phyloP scores from a whole-genome alignment of 2,113 vertebrate genomes.

The Chaetodon trifascialis region DNA sequence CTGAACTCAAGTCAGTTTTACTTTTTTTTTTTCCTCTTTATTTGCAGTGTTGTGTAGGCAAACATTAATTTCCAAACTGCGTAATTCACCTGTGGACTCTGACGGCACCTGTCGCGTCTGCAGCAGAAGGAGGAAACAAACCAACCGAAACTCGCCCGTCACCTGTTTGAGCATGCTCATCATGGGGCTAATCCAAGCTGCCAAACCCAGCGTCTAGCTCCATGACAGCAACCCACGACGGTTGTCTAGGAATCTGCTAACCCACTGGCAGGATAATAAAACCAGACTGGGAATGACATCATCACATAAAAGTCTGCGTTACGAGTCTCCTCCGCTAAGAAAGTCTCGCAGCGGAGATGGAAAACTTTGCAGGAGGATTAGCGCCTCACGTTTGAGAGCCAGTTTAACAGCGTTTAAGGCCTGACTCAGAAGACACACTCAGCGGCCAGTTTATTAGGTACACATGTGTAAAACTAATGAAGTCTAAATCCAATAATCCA shows the following conservation, averaged over 20 bases:
- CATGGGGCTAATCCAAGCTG: not conserved
- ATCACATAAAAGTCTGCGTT: not conserved
- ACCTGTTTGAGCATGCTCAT: constrained; percentile 41
- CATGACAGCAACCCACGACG: not conserved
- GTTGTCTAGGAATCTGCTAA: not conserved
- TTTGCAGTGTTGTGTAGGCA: not conserved
- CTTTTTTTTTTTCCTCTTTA: not conserved
- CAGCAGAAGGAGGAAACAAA: not conserved
- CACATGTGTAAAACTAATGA: no score
- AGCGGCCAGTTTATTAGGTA: no score
- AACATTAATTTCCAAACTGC: not conserved
- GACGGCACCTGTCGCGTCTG: not conserved
- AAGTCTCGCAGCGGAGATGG: not conserved
- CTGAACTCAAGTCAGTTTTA: not conserved
- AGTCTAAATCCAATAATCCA: no score
- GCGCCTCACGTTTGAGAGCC: not conserved
- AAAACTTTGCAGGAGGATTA: no score
- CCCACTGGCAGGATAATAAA: not conserved
- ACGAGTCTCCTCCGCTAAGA: not conserved
- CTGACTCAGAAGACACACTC: no score
- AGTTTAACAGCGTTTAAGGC: not conserved
- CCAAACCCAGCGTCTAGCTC: constrained; percentile 21
- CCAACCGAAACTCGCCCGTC: not conserved
- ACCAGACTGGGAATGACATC: not conserved
- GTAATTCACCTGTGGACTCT: no score